Evolutionary conservation across 2,113 vertebrate species (phyloP).

Genomic region (Peromyscus californicus): DNA sequence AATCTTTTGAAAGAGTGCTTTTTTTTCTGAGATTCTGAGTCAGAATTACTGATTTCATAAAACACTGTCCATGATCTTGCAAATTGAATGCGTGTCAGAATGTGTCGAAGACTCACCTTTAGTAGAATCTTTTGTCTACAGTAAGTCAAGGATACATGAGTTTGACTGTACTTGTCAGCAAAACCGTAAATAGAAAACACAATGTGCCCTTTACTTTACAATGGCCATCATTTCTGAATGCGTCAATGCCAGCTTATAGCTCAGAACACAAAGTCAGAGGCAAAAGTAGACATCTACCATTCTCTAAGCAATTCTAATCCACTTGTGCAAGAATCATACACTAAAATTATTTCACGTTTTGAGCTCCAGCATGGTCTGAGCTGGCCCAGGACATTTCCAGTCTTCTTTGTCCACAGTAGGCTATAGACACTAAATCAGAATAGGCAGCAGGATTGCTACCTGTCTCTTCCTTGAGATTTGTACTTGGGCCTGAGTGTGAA

Average conservation of each 20-base stretch:
- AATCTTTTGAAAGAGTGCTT: not conserved
- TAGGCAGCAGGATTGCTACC: not conserved
- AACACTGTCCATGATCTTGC: slow-evolving; percentile 23
- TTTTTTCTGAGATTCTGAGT: not conserved
- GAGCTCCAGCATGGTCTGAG: not conserved
- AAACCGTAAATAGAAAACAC: not conserved
- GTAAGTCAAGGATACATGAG: not conserved
- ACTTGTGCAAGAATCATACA: not conserved
- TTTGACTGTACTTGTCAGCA: not conserved
- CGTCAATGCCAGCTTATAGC: not conserved
- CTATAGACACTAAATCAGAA: slow-evolving; percentile 10
- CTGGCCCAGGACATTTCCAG: too few species aligned
- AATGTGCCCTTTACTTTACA: not conserved
- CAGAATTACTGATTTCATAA: slow-evolving; percentile 19
- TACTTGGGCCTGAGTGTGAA: not conserved
- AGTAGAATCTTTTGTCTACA: not conserved
- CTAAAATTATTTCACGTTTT: not conserved
- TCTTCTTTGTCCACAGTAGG: not conserved
- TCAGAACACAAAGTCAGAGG: not conserved
- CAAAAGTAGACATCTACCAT: not conserved
- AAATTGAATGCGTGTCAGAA: slow-evolving; percentile 25
- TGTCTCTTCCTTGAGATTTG: not conserved
- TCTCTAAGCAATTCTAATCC: not conserved
- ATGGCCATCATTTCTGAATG: not conserved
- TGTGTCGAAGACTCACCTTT: not conserved